Base-by-base conservation (phyloP, 2,888 invertebrate species). In the Ceramica pisi region DNA sequence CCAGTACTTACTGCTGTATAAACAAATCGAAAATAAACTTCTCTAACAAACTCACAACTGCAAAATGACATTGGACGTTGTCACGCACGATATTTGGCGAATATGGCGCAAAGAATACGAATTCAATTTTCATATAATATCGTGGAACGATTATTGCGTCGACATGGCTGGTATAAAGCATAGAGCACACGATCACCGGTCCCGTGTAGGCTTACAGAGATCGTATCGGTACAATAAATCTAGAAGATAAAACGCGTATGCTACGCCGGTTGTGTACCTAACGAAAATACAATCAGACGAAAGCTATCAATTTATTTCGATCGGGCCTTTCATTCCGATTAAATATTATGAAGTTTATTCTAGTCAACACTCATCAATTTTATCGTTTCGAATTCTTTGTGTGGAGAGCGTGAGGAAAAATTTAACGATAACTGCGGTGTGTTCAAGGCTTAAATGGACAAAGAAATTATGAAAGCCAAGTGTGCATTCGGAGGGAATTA, bases 171-270 rank as follows among this genome's bases (percentile, higher is more conserved):
- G 89, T 88, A 88, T 91, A 90, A 88, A 86, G 89, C 90, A 89
- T 88, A 90, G 87, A 84, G 89, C 88, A 90, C 90, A 90, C 90
- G 89, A 90, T 90, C 88, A 90, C 90, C 89, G 88, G 88, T 83
- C 84, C 86, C 87, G 88, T 88, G 90, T 91, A 91, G 90, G 90
- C 91, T 91, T 90, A 91, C 91, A 89, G 84, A 90, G 94, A 94
- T 94, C 86, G 89, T 93, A 95, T 95, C 95, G 91, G 88, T 85
- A 90, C 90, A 94, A 95, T 95, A 95, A 95, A 95, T 95, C 92
- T 92, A 90, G 87, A 90, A 94, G 94, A 95, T 95, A 93, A 88
- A 88, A 89, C 90, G 88, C 85, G 86, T 84, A 81, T 83, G 84
- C 80, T 80, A 85, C 83, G 83, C 86, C 75, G 83, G 71, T 80